Conservation (phyloP, 2,797 vertebrate species). For the Pangasius larnaudii region DNA sequence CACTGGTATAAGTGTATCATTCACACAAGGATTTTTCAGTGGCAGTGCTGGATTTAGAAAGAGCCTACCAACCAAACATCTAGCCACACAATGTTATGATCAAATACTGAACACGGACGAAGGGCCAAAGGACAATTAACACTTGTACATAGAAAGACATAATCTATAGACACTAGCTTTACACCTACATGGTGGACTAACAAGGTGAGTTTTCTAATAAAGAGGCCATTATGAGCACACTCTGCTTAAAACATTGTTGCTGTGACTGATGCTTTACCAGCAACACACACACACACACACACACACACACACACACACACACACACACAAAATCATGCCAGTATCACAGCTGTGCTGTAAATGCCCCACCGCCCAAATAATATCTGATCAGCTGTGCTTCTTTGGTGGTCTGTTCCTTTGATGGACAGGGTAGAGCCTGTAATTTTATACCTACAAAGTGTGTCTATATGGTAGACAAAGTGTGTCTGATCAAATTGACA, state of each 20-base stretch:
- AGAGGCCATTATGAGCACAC: not conserved
- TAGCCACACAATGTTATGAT: not conserved
- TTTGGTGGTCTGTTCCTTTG: constrained; percentile 19
- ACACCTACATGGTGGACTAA: not conserved
- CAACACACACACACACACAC: not conserved
- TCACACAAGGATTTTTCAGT: not conserved
- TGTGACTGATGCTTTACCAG: not conserved
- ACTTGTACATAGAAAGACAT: not conserved
- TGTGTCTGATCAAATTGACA: constrained; percentile 8
- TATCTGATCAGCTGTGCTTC: constrained; percentile 28
- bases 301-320: not conserved
- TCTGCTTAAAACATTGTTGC: not conserved
- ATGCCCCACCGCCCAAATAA: not conserved
- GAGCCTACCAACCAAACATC: not conserved
- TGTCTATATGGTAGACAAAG: not conserved
- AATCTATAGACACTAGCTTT: not conserved
- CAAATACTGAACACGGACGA: not conserved
- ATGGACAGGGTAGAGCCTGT: constrained; percentile 1
- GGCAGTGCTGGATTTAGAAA: not conserved
- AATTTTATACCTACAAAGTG: constrained; percentile 7
- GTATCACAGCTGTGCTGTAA: constrained; percentile 24
- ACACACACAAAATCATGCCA: not conserved
- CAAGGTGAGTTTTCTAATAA: not conserved
- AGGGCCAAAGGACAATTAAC: not conserved
- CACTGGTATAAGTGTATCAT: not conserved